Percentiles rank a stretch among this genome's conserved stretches.
phyloP scores from a whole-genome alignment of 30 jellyfish, hydroid and myxozoan species.

The Aurelia sp. region DNA sequence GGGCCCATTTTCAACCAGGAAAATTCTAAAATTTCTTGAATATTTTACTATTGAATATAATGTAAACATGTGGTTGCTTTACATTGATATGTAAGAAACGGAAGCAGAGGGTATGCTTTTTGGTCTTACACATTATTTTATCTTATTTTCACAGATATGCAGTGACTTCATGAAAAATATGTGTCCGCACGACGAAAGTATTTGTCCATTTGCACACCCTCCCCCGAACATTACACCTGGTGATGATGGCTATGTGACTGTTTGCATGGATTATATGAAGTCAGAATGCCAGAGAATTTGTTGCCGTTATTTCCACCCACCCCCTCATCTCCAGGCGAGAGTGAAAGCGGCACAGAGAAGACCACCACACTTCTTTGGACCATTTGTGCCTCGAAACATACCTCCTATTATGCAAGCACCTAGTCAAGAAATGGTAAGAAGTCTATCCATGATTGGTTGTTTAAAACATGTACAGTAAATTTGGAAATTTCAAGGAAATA shows the following conservation, averaged over 20 bases:
- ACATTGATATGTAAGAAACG: too few species aligned
- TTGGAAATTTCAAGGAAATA: too few species aligned
- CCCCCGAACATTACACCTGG: conserved; percentile 66
- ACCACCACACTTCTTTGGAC: conserved; percentile 68
- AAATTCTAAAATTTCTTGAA: too few species aligned
- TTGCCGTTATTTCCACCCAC: conserved; percentile 82
- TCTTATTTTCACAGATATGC: conserved; percentile 30
- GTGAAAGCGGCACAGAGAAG: conserved; percentile 74
- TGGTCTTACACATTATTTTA: too few species aligned
- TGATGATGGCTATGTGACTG: conserved; percentile 73
- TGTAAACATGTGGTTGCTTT: too few species aligned
- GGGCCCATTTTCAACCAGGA: too few species aligned
- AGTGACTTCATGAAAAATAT: conserved; percentile 64
- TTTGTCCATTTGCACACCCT: conserved; percentile 74
- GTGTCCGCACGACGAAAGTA: conserved; percentile 49
- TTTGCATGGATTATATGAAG: conserved; percentile 80
- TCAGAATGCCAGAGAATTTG: conserved; percentile 66
- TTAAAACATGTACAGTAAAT: too few species aligned
- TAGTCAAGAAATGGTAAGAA: background rate
- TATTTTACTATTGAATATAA: too few species aligned
- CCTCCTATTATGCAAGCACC: conserved; percentile 39
- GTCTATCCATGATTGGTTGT: too few species aligned
- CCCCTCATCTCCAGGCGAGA: conserved; percentile 66
- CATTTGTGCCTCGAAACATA: conserved; percentile 6
- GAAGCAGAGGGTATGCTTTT: too few species aligned